Base-by-base conservation (phyloP, 1,140 invertebrate genomes). In the Mactra quadrangularis region DNA sequence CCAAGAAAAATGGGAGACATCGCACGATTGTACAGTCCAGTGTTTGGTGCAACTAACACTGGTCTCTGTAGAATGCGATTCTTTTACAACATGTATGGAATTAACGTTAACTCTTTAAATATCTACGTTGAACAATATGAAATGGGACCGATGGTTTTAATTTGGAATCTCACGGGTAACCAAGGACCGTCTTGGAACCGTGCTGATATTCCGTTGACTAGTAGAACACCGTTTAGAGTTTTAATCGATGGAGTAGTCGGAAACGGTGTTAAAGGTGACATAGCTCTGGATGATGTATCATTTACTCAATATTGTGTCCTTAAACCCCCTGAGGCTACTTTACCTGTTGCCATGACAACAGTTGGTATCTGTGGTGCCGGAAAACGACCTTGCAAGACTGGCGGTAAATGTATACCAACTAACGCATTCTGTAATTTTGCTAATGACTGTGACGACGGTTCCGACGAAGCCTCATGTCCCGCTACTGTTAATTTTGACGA, bases 371-470 rank as follows among this genome's bases (percentile, higher is more conserved):
- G 90, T 84, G 86, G 87, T 55, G 74, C 79, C 27, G 90, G 88
- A 17, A 85, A 87, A 66, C 89, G 87, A 78, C 83, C 86, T 53
- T 92, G 91, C 78, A 68, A 38, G 29, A 41, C 38, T 41, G 82
- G 83, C 19, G 83, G 84, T 6, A 71, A 62, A n/a, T 92, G 92
- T 74, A 87, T 92, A 38, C 38, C 71, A 9, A 50, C 84, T 6
- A 59, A 62, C 25, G 84, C 88, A 53, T 85, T 89, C 7, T 97
- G 96, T 86, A 95, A 97, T 90, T 97, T 97, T 89, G 95, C 96
- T 87, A 90, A 89, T 2, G 94, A 95, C 87, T 92, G 92, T 77
- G 52, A 47, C 41, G 90, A 91, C 71, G 77, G 81, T n/a, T 84
- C 83, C 38, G 92, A 92, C 87, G 92, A 92, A 79, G 76, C 47